Evolutionary conservation across 2,888 invertebrate species (phyloP).

Genomic region (Autographa gamma): DNA sequence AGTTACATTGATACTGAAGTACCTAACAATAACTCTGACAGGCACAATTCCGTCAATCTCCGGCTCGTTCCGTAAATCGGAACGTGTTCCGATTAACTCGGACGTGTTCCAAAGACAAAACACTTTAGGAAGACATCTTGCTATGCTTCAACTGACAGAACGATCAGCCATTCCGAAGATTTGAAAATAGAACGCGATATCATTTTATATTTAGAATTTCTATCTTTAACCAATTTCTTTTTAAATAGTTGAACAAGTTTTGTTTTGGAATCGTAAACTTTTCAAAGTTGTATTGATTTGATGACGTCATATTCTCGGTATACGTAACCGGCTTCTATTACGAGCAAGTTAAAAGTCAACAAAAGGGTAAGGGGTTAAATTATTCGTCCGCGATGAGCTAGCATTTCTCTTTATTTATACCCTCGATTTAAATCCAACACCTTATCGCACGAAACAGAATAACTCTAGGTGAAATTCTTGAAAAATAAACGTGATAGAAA

Average conservation of each 20-base stretch:
- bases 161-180: constrained; percentile 13
- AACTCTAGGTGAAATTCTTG: constrained; percentile 43
- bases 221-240: no score
- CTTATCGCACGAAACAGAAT: constrained; percentile 50
- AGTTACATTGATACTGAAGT: constrained; percentile 33
- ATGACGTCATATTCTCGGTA: neutral
- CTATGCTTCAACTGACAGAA: constrained; percentile 64
- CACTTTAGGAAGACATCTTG: constrained; percentile 67
- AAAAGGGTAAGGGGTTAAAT: constrained; percentile 13
- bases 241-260: no score
- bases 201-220: no score
- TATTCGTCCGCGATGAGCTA: constrained; percentile 37
- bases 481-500: constrained; percentile 61
- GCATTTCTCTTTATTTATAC: constrained; percentile 39
- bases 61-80: constrained; percentile 66
- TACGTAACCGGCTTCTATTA: constrained; percentile 8
- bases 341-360: constrained; percentile 26
- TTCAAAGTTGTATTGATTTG: neutral
- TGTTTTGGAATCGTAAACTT: neutral
- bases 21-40: constrained; percentile 55
- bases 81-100: constrained; percentile 61
- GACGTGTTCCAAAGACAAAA: constrained; percentile 53
- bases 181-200: neutral
- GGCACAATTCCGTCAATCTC: constrained; percentile 73
- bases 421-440: constrained; percentile 39